Conservation (phyloP, 2,888 invertebrate species). For the Apodemia zela region DNA sequence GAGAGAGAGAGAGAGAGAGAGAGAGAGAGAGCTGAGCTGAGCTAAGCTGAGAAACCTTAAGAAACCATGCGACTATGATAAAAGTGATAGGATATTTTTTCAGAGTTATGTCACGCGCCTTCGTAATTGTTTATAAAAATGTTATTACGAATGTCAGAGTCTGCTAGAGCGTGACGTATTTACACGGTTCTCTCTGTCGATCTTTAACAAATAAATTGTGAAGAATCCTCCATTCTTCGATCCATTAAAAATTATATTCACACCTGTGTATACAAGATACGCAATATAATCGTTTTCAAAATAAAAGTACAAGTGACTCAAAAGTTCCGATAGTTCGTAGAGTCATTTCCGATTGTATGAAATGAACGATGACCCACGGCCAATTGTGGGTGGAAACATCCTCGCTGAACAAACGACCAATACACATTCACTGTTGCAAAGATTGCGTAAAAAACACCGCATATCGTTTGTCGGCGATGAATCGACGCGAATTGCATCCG, state of each 20-base stretch:
- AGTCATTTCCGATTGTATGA: slow-evolving; percentile 75
- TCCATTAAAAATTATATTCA: slow-evolving; percentile 22
- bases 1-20: no score
- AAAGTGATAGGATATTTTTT: no score
- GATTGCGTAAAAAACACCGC: slow-evolving; percentile 67
- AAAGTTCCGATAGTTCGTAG: slow-evolving; percentile 61
- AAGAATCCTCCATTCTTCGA: not conserved
- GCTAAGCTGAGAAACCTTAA: no score
- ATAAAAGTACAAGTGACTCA: slow-evolving; percentile 58
- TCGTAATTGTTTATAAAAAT: no score
- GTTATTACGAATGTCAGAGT: no score
- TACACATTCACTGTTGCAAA: slow-evolving; percentile 45
- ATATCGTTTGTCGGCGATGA: slow-evolving; percentile 63
- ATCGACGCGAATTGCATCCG: slow-evolving; percentile 77
- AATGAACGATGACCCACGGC: slow-evolving; percentile 64
- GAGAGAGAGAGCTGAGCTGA: no score
- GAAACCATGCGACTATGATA: no score
- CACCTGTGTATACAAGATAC: slow-evolving; percentile 62
- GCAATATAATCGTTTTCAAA: slow-evolving; percentile 35
- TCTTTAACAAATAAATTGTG: no score
- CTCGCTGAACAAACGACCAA: slow-evolving; percentile 60
- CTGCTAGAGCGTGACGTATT: no score
- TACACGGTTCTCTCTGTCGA: no score
- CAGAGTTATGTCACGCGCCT: no score
- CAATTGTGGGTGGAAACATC: slow-evolving; percentile 81